Conservation (phyloP, 2,888 invertebrate genomes). For the Cerastoderma edule region DNA sequence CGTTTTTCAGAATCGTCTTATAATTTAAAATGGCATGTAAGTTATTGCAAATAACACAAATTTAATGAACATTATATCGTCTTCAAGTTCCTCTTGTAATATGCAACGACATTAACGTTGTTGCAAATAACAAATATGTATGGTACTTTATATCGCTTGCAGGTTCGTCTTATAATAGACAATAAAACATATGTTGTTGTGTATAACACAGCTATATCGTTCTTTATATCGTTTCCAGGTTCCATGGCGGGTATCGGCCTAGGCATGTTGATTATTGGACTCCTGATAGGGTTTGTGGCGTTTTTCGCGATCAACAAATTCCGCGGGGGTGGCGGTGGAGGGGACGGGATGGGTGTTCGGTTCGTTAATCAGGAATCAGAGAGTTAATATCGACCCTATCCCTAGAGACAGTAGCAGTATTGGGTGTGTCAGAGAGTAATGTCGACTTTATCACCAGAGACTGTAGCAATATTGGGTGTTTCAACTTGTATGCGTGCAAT, state of each 20-base stretch:
- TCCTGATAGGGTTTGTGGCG: slow-evolving; percentile 58
- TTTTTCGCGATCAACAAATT: slow-evolving; percentile 55
- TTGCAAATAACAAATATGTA: background rate
- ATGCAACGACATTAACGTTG: background rate
- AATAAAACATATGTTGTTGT: background rate
- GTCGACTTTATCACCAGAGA: too few relatives aligned
- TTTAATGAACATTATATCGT: background rate
- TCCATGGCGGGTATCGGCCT: slow-evolving; percentile 72
- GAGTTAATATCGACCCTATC: background rate
- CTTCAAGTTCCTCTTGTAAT: background rate
- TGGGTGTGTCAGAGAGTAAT: background rate
- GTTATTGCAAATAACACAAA: too few relatives aligned
- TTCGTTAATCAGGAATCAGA: slow-evolving; percentile 57
- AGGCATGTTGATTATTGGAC: slow-evolving; percentile 68
- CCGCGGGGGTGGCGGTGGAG: slow-evolving; percentile 37
- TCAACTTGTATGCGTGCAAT: background rate
- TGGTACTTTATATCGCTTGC: background rate
- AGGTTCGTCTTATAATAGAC: background rate
- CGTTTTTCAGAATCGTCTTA: too few relatives aligned
- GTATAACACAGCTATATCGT: background rate
- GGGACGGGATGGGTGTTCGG: slow-evolving; percentile 62
- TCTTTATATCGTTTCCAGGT: slow-evolving; percentile 56
- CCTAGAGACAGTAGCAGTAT: background rate
- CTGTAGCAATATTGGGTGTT: background rate
- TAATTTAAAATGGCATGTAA: too few relatives aligned